Evolutionary conservation across 2,113 vertebrate species (phyloP), one percentile per base, ranked within the genome.

Genomic region (Anarhynchus alexandrinus): DNA sequence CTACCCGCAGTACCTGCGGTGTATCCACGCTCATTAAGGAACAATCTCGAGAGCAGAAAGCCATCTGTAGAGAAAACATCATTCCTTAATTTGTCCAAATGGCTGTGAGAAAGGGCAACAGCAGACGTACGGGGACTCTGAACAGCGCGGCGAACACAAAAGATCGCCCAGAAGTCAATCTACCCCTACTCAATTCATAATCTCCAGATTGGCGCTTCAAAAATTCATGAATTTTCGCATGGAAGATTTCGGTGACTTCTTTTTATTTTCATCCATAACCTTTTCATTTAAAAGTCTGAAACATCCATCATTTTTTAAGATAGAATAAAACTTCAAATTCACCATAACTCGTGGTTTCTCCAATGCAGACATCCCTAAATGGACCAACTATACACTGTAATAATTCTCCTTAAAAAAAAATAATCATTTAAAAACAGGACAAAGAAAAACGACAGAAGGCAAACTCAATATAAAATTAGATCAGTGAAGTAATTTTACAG

Each of bases 351-450:
- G 21, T 6, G 3, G 6, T 22, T 78, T 36, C n/a, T 30, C 52
- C 30, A 19, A 32, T 0, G 15, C 0, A 51, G 47, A 32, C 15
- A 40, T 4, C 42, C 43, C 12, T n/a, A 10, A 45, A 21, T 0
- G 2, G 55, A 45, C 17, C 61, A 45, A 23, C 42, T 9, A 23
- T 0, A n/a, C 5, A 8, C 73, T 17, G 43, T 5, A 45, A 20
- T 25, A 15, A 27, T 54, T 17, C n/a, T 71, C 25, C 34, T 88
- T 36, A 26, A 36, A 19, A 15, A 36, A 25, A 59, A n/a, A 21
- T 23, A 4, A n/a, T 51, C 1, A 2, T 54, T 86, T 32, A 36
- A 36, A 71, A 82, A 29, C 20, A 43, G 11, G 42, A 62, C 36
- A 11, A 36, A n/a, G 27, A 38, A 25, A 79, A 76, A 23, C 2